A percentile compares a stretch with the other conserved stretches of the same genome.
Evolutionary conservation across 2,888 invertebrate species (phyloP).

Genomic region (Cerceris rybyensis): DNA sequence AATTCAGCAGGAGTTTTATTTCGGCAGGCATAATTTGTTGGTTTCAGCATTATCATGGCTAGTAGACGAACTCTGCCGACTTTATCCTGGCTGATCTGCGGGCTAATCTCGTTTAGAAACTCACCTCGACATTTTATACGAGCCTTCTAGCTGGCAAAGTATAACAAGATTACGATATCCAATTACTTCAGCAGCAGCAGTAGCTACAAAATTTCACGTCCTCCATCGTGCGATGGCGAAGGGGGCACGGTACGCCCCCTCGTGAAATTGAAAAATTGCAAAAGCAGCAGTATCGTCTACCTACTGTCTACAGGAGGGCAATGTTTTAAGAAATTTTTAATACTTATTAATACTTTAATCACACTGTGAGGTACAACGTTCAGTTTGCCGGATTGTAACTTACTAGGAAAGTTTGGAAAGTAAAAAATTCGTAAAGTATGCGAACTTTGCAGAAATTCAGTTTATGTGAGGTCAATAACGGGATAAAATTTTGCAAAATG

Average conservation of each 20-base stretch:
- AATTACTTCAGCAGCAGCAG: slow-evolving; percentile 58
- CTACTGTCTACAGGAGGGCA: background rate
- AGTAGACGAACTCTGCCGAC: slow-evolving; percentile 49
- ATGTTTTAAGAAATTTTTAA: too few species aligned
- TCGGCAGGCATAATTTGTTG: slow-evolving; percentile 30
- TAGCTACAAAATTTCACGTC: slow-evolving; percentile 62
- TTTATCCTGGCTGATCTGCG: slow-evolving; percentile 52
- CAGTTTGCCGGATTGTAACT: too few species aligned
- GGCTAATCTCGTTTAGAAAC: slow-evolving; percentile 68
- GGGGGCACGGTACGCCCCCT: slow-evolving; percentile 2
- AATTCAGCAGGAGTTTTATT: too few species aligned
- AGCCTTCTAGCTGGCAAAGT: slow-evolving; percentile 54
- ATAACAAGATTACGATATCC: slow-evolving; percentile 71
- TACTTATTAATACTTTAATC: too few species aligned
- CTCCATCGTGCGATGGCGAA: slow-evolving; percentile 24
- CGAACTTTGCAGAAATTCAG: too few species aligned
- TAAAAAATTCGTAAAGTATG: too few species aligned
- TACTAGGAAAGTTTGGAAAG: too few species aligned
- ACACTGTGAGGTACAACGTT: too few species aligned
- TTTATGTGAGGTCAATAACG: too few species aligned
- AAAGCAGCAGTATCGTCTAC: slow-evolving; percentile 16
- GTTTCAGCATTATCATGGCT: slow-evolving; percentile 11
- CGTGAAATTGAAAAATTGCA: slow-evolving; percentile 59
- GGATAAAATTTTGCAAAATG: too few species aligned
- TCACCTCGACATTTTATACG: slow-evolving; percentile 64